These are phyloP conservation scores for Chaenocephalus aceratus DNA, from an alignment of 2,113 vertebrate genomes.

Conservation along the genomic window DNA sequence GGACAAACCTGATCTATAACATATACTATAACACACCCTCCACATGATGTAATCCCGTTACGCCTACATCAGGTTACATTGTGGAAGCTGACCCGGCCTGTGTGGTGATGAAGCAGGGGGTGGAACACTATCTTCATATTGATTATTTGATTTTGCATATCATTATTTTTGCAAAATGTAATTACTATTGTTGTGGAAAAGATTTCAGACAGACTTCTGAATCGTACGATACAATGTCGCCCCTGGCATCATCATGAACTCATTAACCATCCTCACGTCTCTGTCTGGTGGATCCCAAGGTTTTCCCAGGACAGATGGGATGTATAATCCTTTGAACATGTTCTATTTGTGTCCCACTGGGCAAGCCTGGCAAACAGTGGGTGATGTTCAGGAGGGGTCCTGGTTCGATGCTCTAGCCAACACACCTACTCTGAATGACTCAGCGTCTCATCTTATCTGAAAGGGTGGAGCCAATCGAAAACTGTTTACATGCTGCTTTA, in stretches of 20 bases:
- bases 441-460: neutral
- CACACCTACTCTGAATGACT: neutral
- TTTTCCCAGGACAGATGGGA: neutral
- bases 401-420: neutral
- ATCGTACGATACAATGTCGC: neutral
- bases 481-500: neutral
- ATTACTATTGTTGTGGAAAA: neutral
- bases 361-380: no score
- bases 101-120: neutral
- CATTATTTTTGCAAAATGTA: neutral
- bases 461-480: neutral
- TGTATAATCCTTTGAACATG: neutral
- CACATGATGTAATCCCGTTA: slow-evolving; percentile 2
- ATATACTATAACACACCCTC: slow-evolving; percentile 22
- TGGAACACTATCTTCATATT: no score
- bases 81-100: neutral
- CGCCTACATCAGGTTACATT: slow-evolving; percentile 5
- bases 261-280: neutral
- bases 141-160: neutral
- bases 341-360: neutral
- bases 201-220: neutral
- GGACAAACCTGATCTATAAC: slow-evolving; percentile 10
- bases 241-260: neutral
- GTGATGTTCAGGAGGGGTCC: neutral
- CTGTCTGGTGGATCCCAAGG: neutral